These are phyloP conservation scores for Stegodyphus dumicola DNA, from an alignment of 1,140 invertebrate species.

Conservation along the genomic window DNA sequence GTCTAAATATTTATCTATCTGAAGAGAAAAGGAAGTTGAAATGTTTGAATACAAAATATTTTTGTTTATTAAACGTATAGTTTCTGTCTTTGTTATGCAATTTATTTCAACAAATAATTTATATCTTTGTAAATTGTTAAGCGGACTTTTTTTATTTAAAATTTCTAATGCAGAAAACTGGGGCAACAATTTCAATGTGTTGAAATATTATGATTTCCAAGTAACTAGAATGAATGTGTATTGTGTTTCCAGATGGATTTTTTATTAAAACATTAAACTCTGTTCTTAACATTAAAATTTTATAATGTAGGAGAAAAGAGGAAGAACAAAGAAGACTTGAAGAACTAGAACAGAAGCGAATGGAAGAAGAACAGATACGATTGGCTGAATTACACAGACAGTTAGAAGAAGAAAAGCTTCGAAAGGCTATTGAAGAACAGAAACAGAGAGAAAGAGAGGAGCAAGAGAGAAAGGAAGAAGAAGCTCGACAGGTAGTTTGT, in stretches of 20 bases:
- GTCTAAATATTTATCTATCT: no score
- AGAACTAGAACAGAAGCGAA: constrained; percentile 80
- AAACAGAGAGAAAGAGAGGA: constrained; percentile 66
- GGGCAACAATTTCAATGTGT: no score
- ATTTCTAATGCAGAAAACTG: no score
- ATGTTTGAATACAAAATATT: no score
- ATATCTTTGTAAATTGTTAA: no score
- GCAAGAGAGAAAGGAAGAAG: constrained; percentile 63
- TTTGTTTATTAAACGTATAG: no score
- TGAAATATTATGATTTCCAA: no score
- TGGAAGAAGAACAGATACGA: constrained; percentile 74
- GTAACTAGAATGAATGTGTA: no score
- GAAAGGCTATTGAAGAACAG: constrained; percentile 76
- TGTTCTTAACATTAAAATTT: background rate
- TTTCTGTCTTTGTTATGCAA: no score
- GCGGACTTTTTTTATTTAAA: no score
- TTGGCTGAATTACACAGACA: constrained; percentile 75
- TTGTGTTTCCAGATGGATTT: background rate
- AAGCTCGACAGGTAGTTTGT: constrained; percentile 51
- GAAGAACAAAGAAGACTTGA: constrained; percentile 80
- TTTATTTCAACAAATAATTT: no score
- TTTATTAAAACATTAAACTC: background rate
- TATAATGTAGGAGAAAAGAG: constrained; percentile 73
- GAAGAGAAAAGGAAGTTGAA: no score
- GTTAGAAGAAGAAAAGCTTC: constrained; percentile 78